Base-by-base conservation (phyloP, 2,888 invertebrate species). In the Ichneumoninae sp. region DNA sequence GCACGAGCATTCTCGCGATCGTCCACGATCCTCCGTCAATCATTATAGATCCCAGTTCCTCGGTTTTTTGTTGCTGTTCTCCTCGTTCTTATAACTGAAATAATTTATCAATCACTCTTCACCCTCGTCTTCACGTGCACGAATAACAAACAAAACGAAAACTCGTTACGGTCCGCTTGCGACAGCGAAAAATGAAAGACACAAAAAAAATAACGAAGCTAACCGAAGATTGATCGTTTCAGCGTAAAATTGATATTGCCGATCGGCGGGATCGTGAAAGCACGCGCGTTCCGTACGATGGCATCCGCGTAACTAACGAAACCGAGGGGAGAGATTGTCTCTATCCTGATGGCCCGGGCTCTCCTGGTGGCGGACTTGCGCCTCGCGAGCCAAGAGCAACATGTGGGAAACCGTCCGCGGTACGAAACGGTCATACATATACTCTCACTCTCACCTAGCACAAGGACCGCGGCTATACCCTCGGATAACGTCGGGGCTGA, bases 361-460 rank as follows among this genome's bases (percentile, higher is more conserved):
- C 81, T 83, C 90, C 91, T 90, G 90, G 85, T 70, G 66, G 90
- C 91, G 90, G 92, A 92, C 93, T 92, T 93, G 93, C 93, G 93
- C 93, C 90, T 91, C 91, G 90, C 90, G 91, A 89, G 87, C 91
- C 87, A 92, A 89, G 92, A 93, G 93, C 93, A 93, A 93, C 93
- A 93, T 93, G 93, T 93, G 93, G 93, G 89, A 92, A 85, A 89
- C 87, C 89, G 89, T 89, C 86, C 87, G 82, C 86, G 82, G 81
- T 88, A 81, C 82, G 81, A 87, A 85, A 87, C 88, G 88, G 50
- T 36, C 22, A 13, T 75, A 69, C 69, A 36, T 40, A 50, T 47
- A 50, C 40, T 63, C 66, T 26, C 57, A 13, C 57, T 57, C 57
- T 26, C 57, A 57, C 26, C 57, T 26, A 63, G 47, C 47, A 50